phyloP scores from a whole-genome alignment of 2,888 invertebrate genomes.

The Pristionchus fissidentatus region DNA sequence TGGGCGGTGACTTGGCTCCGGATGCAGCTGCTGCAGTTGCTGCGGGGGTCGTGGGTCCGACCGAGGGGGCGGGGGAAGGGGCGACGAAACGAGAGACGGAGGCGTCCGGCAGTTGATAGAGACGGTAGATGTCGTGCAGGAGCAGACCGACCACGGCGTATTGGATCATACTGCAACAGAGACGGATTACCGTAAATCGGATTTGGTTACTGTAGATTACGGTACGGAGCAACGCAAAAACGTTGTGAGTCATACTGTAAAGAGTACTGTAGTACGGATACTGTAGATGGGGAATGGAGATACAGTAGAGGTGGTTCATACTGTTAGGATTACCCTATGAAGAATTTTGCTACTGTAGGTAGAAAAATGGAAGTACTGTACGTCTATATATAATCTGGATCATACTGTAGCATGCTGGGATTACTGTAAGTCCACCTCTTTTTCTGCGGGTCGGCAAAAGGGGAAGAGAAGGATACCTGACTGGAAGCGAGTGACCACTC shows the following conservation, averaged over 20 bases:
- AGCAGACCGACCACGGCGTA: constrained; percentile 96
- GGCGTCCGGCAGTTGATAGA: constrained; percentile 88
- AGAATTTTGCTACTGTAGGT: too few species aligned
- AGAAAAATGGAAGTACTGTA: too few species aligned
- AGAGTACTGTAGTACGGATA: too few species aligned
- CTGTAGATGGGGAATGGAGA: neutral
- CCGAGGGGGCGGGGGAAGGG: neutral
- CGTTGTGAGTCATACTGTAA: neutral
- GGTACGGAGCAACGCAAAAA: neutral
- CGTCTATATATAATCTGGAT: too few species aligned
- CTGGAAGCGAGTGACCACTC: neutral
- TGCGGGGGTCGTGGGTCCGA: neutral
- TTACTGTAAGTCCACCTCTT: too few species aligned
- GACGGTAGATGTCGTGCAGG: constrained; percentile 89
- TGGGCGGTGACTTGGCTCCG: constrained; percentile 16
- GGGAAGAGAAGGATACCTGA: neutral
- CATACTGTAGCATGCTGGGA: too few species aligned
- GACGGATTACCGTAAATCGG: neutral
- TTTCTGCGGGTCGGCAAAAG: neutral
- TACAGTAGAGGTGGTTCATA: neutral
- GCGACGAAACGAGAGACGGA: constrained; percentile 91
- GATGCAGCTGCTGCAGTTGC: neutral
- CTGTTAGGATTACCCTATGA: too few species aligned
- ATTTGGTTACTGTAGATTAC: neutral
- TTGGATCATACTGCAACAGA: constrained; percentile 82